These are phyloP conservation scores for Trilocha varians DNA, from an alignment of 2,888 invertebrate species.

Conservation along the genomic window DNA sequence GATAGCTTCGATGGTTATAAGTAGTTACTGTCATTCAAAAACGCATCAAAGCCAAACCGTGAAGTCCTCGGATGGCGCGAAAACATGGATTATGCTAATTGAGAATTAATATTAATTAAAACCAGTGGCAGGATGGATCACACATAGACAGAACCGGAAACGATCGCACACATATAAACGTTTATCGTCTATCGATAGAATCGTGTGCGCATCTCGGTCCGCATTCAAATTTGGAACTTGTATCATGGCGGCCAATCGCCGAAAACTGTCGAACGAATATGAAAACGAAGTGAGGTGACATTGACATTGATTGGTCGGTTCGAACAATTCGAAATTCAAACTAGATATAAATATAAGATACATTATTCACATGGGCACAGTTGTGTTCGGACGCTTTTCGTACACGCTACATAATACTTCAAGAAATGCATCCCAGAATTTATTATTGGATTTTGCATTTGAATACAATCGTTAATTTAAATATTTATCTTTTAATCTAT, in stretches of 20 bases:
- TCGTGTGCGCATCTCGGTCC: slow-evolving; percentile 61
- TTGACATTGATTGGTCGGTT: slow-evolving; percentile 58
- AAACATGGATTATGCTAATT: slow-evolving; percentile 1
- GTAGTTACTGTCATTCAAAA: too few species aligned
- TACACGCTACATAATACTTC: not conserved
- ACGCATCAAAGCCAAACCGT: not conserved
- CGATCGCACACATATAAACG: slow-evolving; percentile 35
- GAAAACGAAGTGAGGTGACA: slow-evolving; percentile 39
- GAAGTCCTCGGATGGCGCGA: not conserved
- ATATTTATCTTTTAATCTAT: slow-evolving; percentile 3
- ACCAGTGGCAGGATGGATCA: slow-evolving; percentile 19
- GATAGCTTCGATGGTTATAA: too few species aligned
- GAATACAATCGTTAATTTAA: slow-evolving; percentile 3
- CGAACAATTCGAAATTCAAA: slow-evolving; percentile 28
- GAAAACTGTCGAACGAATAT: slow-evolving; percentile 38
- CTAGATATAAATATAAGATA: slow-evolving; percentile 18
- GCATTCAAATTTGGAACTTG: slow-evolving; percentile 67
- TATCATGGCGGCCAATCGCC: slow-evolving; percentile 55
- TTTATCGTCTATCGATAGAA: slow-evolving; percentile 60
- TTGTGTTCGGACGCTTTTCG: not conserved
- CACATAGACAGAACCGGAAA: slow-evolving; percentile 48
- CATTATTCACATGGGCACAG: not conserved
- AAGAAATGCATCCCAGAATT: not conserved
- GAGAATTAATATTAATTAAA: not conserved
- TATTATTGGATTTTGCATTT: not conserved